Percentiles rank a stretch among this genome's conserved stretches.
These are phyloP conservation scores for Poeciliopsis occidentalis DNA, from an alignment of 2,113 vertebrate species.

Conservation along the genomic window DNA sequence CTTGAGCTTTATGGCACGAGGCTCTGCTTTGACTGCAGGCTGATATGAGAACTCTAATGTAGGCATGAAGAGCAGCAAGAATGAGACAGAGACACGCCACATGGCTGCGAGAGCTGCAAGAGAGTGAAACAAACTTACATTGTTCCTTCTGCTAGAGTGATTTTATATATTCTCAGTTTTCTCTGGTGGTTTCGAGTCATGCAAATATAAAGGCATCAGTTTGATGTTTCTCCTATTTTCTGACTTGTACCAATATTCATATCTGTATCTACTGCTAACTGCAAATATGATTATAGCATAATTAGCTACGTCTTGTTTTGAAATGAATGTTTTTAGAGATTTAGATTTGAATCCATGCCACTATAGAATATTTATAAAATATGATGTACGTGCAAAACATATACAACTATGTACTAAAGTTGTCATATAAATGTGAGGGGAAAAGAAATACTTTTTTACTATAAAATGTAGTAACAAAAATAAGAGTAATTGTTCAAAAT, in stretches of 20 bases:
- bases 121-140: slow-evolving; percentile 28
- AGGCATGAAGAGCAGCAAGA: slow-evolving; percentile 50
- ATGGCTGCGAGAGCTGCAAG: slow-evolving; percentile 34
- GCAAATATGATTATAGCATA: too few relatives aligned
- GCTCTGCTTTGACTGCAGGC: slow-evolving; percentile 44
- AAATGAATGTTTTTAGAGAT: background rate
- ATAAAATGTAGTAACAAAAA: background rate
- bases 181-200: background rate
- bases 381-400: background rate
- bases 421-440: background rate
- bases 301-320: background rate
- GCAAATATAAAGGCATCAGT: background rate
- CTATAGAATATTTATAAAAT: background rate
- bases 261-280: too few relatives aligned
- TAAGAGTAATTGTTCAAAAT: background rate
- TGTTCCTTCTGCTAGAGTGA: slow-evolving; percentile 11
- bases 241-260: background rate
- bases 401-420: background rate
- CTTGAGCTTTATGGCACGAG: slow-evolving; percentile 54
- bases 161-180: slow-evolving; percentile 15
- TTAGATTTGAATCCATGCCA: background rate
- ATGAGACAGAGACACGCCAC: slow-evolving; percentile 25
- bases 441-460: background rate
- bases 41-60: slow-evolving; percentile 50
- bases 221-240: background rate